Evolutionary conservation across 2,113 vertebrate genomes (phyloP), one percentile per base, ranked within the genome.

Genomic region (Nycticebus coucang): DNA sequence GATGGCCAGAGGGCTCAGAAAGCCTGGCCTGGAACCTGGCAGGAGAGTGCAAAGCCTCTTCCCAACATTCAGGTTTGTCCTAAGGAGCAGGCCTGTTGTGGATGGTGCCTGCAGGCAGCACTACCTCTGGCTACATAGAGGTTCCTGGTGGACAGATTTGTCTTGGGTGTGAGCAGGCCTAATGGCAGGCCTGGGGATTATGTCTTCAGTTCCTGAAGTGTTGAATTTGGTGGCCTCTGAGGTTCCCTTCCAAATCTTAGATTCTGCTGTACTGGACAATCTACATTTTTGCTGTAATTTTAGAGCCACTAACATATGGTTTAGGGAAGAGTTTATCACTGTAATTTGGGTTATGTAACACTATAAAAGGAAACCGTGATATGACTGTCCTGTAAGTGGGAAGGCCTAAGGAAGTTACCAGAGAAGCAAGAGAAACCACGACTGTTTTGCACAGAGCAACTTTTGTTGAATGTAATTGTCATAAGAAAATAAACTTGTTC

Each of bases 261-360:
- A 87, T 89, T 93, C 91, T 97, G 95, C 50, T 78, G 60, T 60
- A 50, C 77, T 62, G 83, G 89, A 64, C 89, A 91, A 26, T 96
- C 80, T 95, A 95, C 92, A 89, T 95, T 96, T 96, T 96, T 93
- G 93, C 69, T 94, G 93, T 97, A 97, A 97, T 97, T 97, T 97
- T 93, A 95, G 95, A 95, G 91, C 92, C n/a, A 17, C 89, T 89
- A 97, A 83, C 96, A 87, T 93, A 96, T 94, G 93, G 95, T 97
- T 98, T 96, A 37, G 93, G 81, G 91, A 87, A 66, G 82, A 50
- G 55, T 87, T 96, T 88, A 96, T 97, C 83, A 78, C 96, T 97
- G 53, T 97, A 97, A 98, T 96, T 95, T 96, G 35, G 83, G 89
- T 93, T 97, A 92, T 97, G 62, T 91, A 68, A 94, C 64, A 81